Evolutionary conservation across 2,888 invertebrate genomes (phyloP).

Genomic region (Tenthredo distinguenda): DNA sequence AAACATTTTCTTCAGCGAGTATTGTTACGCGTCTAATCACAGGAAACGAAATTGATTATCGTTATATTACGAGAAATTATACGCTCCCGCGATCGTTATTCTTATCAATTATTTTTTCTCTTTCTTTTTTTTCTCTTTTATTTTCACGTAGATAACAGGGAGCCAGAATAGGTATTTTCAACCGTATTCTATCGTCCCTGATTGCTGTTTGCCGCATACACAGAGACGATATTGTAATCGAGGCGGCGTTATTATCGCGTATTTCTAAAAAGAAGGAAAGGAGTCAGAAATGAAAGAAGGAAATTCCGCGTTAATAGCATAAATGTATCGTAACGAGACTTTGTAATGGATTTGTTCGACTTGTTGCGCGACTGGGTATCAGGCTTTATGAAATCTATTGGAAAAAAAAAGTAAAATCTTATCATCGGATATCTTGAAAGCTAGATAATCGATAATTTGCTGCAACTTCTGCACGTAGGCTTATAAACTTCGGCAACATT

Average conservation of each 20-base stretch:
- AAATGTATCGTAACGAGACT: background rate
- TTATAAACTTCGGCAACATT: too few relatives aligned
- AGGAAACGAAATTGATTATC: too few relatives aligned
- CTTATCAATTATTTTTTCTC: background rate
- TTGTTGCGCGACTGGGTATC: background rate
- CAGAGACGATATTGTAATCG: background rate
- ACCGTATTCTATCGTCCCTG: background rate
- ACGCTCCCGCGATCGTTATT: background rate
- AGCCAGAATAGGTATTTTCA: background rate
- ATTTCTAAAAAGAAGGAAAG: background rate
- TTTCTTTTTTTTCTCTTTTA: background rate
- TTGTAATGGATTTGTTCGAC: background rate
- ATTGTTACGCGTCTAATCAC: too few relatives aligned
- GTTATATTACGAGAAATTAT: too few relatives aligned
- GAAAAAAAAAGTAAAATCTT: background rate
- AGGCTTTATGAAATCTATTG: background rate
- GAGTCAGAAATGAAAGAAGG: background rate
- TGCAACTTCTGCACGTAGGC: slow-evolving; percentile 2
- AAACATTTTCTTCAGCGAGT: too few relatives aligned
- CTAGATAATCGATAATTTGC: background rate
- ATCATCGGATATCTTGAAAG: slow-evolving; percentile 2
- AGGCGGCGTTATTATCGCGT: background rate
- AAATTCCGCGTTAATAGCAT: background rate
- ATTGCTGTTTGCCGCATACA: background rate
- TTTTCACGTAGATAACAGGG: background rate